A percentile compares a stretch with the other conserved stretches of the same genome.
phyloP scores from a whole-genome alignment of 1,140 invertebrate genomes.

The Brachionus rubens region DNA sequence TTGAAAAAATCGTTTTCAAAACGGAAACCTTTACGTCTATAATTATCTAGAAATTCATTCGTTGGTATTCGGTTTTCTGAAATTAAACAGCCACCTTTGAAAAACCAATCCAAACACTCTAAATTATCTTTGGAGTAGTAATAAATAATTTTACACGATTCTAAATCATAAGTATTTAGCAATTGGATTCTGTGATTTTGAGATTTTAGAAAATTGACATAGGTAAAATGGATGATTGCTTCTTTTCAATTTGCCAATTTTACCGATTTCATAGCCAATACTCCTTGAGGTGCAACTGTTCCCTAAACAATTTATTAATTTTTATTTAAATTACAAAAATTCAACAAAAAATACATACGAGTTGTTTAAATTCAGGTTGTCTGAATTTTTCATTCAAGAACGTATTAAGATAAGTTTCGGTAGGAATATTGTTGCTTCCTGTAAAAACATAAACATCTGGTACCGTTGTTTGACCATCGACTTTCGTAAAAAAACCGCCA shows the following conservation, averaged over 20 bases:
- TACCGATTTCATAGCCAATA: neutral
- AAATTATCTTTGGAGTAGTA: too few species aligned
- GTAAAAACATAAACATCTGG: neutral
- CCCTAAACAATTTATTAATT: neutral
- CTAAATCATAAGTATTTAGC: neutral
- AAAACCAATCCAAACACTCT: too few species aligned
- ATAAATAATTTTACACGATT: too few species aligned
- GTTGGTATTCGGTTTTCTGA: too few species aligned
- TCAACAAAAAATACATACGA: neutral
- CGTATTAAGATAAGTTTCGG: neutral
- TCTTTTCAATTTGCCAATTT: neutral
- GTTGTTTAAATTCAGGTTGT: neutral
- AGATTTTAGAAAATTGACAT: neutral
- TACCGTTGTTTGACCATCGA: neutral
- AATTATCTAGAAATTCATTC: too few species aligned
- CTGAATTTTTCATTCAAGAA: slow-evolving; percentile 10
- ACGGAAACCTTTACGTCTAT: too few species aligned
- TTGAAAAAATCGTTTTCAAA: too few species aligned
- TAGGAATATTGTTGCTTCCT: neutral
- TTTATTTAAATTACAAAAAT: too few species aligned
- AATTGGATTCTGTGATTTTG: neutral
- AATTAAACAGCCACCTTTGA: too few species aligned
- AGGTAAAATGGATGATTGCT: neutral
- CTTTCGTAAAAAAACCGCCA: neutral
- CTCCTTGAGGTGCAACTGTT: neutral